Evolutionary conservation across 2,113 vertebrate genomes (phyloP).

Genomic region (Gobio gobio): DNA sequence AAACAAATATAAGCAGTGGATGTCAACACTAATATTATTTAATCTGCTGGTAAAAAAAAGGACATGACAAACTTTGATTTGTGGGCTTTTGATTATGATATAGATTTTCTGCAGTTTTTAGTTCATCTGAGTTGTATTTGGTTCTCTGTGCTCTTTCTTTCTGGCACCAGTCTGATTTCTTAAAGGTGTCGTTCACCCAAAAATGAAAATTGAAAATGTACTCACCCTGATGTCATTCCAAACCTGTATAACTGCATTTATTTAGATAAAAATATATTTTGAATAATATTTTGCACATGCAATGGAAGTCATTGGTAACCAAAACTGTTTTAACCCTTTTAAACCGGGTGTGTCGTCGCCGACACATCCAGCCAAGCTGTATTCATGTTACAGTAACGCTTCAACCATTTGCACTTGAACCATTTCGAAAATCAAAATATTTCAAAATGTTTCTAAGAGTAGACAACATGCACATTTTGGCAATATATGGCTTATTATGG

Average conservation of each 20-base stretch:
- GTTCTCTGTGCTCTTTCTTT: background rate
- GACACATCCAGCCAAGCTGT: too few species aligned
- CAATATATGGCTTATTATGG: too few species aligned
- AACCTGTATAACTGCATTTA: background rate
- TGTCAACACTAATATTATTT: conserved; percentile 20
- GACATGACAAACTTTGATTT: conserved; percentile 20
- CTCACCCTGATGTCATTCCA: background rate
- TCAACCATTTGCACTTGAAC: too few species aligned
- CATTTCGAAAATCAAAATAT: too few species aligned
- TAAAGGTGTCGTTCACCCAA: background rate
- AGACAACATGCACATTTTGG: too few species aligned
- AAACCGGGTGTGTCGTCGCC: too few species aligned
- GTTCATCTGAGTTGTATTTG: conserved; percentile 8
- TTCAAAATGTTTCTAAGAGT: too few species aligned
- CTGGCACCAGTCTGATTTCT: background rate
- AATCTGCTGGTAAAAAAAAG: conserved; percentile 34
- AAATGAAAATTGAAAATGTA: background rate
- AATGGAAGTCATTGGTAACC: background rate
- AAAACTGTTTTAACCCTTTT: too few species aligned
- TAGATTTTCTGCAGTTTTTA: background rate
- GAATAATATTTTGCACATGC: background rate
- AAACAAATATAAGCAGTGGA: conserved; percentile 50
- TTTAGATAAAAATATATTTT: background rate
- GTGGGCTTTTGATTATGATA: conserved; percentile 1
- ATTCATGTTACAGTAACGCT: too few species aligned